A percentile compares a stretch with the other conserved stretches of the same genome.
Evolutionary conservation across 2,888 invertebrate genomes (phyloP).

Genomic region (Cheilosia impressa): DNA sequence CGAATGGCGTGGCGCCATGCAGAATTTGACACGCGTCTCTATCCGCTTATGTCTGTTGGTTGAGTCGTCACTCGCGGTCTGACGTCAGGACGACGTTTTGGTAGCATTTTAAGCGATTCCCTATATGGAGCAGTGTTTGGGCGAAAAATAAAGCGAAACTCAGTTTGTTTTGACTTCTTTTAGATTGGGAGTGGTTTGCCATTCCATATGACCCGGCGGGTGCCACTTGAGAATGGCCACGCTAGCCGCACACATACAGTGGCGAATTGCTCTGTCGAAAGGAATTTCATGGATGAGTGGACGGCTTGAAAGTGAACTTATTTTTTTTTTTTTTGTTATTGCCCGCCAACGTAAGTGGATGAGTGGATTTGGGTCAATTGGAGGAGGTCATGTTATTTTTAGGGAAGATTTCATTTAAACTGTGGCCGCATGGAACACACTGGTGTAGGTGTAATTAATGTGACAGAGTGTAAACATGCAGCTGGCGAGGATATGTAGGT

Average conservation of each 20-base stretch:
- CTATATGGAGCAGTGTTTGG: constrained; percentile 17
- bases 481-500: neutral
- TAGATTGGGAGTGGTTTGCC: constrained; percentile 49
- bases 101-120: constrained; percentile 56
- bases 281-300: constrained; percentile 39
- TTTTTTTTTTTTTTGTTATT: constrained; percentile 27
- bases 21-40: constrained; percentile 53
- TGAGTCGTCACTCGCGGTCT: constrained; percentile 23
- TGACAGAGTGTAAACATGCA: constrained; percentile 17
- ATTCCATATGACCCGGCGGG: constrained; percentile 38
- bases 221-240: constrained; percentile 31
- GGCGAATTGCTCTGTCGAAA: constrained; percentile 37
- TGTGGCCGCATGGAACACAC: constrained; percentile 1
- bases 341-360: constrained; percentile 36
- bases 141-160: neutral
- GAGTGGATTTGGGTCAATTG: constrained; percentile 68
- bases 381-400: constrained; percentile 61
- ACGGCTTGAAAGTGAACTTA: constrained; percentile 1
- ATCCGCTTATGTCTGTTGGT: constrained; percentile 30
- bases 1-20: constrained; percentile 34
- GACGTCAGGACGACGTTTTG: constrained; percentile 50
- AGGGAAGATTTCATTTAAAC: constrained; percentile 40
- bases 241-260: constrained; percentile 4
- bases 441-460: constrained; percentile 32
- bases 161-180: constrained; percentile 34